Base-by-base conservation (phyloP, 1,140 invertebrate genomes). In the Ganaspis sp. region DNA sequence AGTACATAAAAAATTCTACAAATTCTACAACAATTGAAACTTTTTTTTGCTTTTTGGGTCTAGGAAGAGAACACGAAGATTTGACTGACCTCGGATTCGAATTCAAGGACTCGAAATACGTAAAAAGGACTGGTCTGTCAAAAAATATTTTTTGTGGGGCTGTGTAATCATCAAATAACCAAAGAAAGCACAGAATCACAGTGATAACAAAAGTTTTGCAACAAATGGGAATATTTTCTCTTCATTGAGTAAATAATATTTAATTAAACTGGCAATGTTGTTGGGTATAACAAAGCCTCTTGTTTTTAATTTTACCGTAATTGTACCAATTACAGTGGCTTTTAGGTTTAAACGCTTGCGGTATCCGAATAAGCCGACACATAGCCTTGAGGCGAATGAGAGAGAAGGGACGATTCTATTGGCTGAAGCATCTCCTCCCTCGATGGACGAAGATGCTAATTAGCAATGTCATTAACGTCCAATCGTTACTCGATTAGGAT, bases 401-500 rank as follows among this genome's bases (percentile, higher is more conserved):
- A 9, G 53, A 45, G 4, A 11, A 26, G 54, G 15, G 21, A 26
- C 3, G 54, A 5, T 21, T 4, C 23, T 26, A 64, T 64, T 64
- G 54, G 23, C 54, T 26, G 11, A 64, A 29, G 21, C 23, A 26
- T 64, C 12, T 23, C 54, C 21, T 26, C 23, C 54, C 54, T 64
- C 54, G 54, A 64, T 64, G 54, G 54, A 29, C 54, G 54, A 64
- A 64, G 54, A 64, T 64, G 54, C 5, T 64, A 64, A 64, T 64
- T 64, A 64, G 54, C 54, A 64, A 29, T 64, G 23, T 64, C 54
- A 64, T 64, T 64, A 64, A 64, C 54, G 21, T 26, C 21, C 23
- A 64, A 64, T 64, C 23, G 54, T 26, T 64, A 64, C 54, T 64
- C 54, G 54, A 64, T 64, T 64, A 64, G 23, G 23, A 11, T 29